A percentile compares a stretch with the other conserved stretches of the same genome.
phyloP scores from a whole-genome alignment of 2,113 vertebrate genomes.

The Leucoraja erinaceus region DNA sequence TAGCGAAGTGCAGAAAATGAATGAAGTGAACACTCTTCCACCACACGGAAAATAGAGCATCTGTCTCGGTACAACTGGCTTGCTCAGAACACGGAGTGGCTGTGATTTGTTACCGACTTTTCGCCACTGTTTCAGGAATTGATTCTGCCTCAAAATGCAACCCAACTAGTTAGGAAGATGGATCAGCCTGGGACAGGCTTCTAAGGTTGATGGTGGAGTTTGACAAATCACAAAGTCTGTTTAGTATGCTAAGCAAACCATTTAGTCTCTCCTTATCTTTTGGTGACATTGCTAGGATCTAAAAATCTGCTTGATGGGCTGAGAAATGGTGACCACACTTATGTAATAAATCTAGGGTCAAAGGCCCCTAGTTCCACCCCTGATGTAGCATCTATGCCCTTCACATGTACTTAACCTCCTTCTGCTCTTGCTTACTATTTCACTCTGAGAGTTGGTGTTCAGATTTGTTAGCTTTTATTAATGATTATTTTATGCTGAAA shows the following conservation, averaged over 20 bases:
- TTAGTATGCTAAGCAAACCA: conserved; percentile 11
- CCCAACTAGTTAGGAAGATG: background rate
- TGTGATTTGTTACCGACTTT: background rate
- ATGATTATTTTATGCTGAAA: conserved; percentile 36
- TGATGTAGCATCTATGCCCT: background rate
- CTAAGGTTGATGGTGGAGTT: background rate
- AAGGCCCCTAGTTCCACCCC: background rate
- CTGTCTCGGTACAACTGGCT: background rate
- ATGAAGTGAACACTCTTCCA: background rate
- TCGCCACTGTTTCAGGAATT: conserved; percentile 11
- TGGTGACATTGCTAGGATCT: conserved; percentile 18
- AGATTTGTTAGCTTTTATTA: conserved; percentile 35
- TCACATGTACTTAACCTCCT: conserved; percentile 9
- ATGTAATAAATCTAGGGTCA: conserved; percentile 20
- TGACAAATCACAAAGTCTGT: background rate
- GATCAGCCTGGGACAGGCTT: background rate
- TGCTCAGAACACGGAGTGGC: background rate
- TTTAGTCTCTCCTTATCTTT: background rate
- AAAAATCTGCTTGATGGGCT: background rate
- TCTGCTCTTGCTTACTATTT: conserved; percentile 29
- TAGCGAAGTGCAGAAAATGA: background rate
- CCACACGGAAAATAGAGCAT: background rate
- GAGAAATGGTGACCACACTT: background rate
- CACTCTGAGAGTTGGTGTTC: conserved; percentile 2
- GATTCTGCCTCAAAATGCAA: background rate